Conservation (phyloP, 1,140 invertebrate species). For the Drosophila micromelanica region DNA sequence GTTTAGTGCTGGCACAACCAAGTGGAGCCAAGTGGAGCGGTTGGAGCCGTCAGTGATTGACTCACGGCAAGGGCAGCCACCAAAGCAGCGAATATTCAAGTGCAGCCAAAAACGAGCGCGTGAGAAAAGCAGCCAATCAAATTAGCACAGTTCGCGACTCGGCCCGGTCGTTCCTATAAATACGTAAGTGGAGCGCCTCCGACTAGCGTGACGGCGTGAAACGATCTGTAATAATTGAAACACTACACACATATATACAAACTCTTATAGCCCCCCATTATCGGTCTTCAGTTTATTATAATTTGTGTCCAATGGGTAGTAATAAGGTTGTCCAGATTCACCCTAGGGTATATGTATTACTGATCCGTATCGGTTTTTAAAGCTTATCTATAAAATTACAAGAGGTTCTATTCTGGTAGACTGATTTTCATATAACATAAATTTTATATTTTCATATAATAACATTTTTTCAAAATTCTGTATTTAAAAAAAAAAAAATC, state of each 20-base stretch:
- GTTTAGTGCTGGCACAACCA: slow-evolving; percentile 32
- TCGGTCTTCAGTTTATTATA: slow-evolving; percentile 4
- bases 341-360: too few species aligned
- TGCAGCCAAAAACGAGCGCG: slow-evolving; percentile 75
- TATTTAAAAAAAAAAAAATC: too few species aligned
- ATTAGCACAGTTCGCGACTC: slow-evolving; percentile 28
- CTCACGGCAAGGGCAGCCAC: slow-evolving; percentile 73
- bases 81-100: slow-evolving; percentile 45
- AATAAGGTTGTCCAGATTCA: too few species aligned
- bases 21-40: not conserved
- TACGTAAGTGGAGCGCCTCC: slow-evolving; percentile 45
- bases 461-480: too few species aligned
- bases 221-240: slow-evolving; percentile 36
- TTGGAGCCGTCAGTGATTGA: slow-evolving; percentile 59
- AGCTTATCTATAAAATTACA: too few species aligned
- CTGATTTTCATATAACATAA: too few species aligned
- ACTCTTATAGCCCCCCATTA: slow-evolving; percentile 8
- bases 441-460: too few species aligned
- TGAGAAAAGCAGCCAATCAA: slow-evolving; percentile 69
- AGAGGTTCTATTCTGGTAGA: too few species aligned
- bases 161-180: slow-evolving; percentile 32
- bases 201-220: slow-evolving; percentile 29
- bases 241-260: not conserved
- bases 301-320: not conserved
- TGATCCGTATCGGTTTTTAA: too few species aligned